A percentile compares a stretch with the other conserved stretches of the same genome.
Conservation (phyloP, 2,888 invertebrate species). For the Ochropleura plecta region DNA sequence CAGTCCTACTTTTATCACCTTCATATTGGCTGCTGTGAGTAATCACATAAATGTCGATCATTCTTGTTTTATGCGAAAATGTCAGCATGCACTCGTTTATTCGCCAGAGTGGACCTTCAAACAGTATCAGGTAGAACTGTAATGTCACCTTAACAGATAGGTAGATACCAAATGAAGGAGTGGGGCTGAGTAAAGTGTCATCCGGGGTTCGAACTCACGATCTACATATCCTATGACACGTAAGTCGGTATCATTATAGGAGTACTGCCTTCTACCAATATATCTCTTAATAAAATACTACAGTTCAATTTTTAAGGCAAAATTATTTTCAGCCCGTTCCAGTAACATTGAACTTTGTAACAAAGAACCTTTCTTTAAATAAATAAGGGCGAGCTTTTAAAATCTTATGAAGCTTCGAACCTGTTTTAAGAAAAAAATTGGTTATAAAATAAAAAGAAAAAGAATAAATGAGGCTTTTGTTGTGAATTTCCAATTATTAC, state of each 20-base stretch:
- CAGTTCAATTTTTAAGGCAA: background rate
- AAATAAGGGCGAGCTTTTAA: background rate
- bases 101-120: background rate
- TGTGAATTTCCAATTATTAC: background rate
- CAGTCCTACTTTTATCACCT: constrained; percentile 50
- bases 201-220: background rate
- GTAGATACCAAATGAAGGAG: background rate
- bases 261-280: background rate
- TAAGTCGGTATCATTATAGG: background rate
- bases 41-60: constrained; percentile 47
- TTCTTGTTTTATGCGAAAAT: constrained; percentile 9
- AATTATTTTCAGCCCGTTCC: background rate
- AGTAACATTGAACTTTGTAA: constrained; percentile 1
- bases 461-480: constrained; percentile 3
- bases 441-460: background rate
- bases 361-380: background rate
- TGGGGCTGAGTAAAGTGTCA: background rate
- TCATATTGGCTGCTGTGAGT: constrained; percentile 26
- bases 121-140: too few relatives aligned
- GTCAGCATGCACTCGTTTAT: background rate
- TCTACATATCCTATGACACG: background rate
- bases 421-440: background rate
- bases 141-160: background rate
- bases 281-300: background rate
- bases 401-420: background rate